Percentiles rank a stretch among this genome's conserved stretches.
Evolutionary conservation across 23 tunicate species (phyloP).

Genomic region (Styela clava): DNA sequence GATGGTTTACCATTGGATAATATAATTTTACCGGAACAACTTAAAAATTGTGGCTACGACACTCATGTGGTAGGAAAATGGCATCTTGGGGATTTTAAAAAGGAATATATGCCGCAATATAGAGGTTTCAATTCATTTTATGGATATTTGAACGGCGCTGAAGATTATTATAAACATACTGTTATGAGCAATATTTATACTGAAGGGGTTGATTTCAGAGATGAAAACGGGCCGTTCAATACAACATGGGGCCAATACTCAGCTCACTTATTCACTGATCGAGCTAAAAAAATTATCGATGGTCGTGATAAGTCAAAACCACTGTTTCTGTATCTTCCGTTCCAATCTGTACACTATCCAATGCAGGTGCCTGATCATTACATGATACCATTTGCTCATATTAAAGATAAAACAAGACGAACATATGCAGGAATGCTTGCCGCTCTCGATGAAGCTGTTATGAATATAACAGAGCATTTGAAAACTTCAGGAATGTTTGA

Average conservation of each 20-base stretch:
- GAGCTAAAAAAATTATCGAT: conserved; percentile 60
- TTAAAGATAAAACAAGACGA: conserved; percentile 54
- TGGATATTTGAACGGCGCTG: conserved; percentile 78
- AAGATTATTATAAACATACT: conserved; percentile 66
- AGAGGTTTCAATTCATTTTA: conserved; percentile 73
- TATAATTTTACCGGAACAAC: conserved; percentile 64
- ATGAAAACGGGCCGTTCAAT: conserved; percentile 61
- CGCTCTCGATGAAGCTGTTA: conserved; percentile 84
- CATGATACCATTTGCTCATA: conserved; percentile 47
- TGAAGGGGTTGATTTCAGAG: conserved; percentile 64
- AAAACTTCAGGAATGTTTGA: conserved; percentile 54
- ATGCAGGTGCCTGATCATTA: conserved; percentile 77
- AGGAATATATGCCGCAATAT: conserved; percentile 61
- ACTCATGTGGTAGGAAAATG: conserved; percentile 87
- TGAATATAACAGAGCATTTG: conserved; percentile 73
- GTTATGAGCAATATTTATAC: not conserved
- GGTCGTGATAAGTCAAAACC: conserved; percentile 57
- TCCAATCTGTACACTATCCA: conserved; percentile 85
- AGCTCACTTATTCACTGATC: conserved; percentile 38
- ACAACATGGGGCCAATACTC: conserved; percentile 76
- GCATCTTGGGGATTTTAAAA: conserved; percentile 77
- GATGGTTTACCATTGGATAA: conserved; percentile 69
- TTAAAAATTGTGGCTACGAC: conserved; percentile 68
- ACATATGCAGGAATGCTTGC: conserved; percentile 90
- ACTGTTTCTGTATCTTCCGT: conserved; percentile 68